Conservation (phyloP, 2,797 vertebrate species). For the Menidia menidia region DNA sequence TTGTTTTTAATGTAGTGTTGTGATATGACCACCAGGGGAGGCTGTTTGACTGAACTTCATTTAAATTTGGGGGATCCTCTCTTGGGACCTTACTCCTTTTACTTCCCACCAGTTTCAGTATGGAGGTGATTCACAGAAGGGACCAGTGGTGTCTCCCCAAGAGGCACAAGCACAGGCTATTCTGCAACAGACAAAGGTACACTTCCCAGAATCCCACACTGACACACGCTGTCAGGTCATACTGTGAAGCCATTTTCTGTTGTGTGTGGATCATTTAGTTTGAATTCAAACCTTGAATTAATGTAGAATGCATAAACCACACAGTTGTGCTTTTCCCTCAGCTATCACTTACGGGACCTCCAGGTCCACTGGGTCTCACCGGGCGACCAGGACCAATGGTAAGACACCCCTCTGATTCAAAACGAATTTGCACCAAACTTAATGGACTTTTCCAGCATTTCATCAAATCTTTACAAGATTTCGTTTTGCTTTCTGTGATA, state of each 20-base stretch:
- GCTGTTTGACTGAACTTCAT: conserved; percentile 73
- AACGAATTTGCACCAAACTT: conserved; percentile 27
- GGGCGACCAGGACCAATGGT: conserved; percentile 90
- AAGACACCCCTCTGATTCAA: conserved; percentile 62
- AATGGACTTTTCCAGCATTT: conserved; percentile 21
- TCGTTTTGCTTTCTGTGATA: conserved; percentile 8
- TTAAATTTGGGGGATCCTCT: conserved; percentile 57
- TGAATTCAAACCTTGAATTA: background rate
- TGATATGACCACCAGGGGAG: conserved; percentile 73
- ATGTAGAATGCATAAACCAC: conserved; percentile 1
- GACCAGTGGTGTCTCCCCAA: conserved; percentile 88
- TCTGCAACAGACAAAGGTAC: conserved; percentile 90
- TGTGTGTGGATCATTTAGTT: background rate
- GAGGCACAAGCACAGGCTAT: conserved; percentile 93
- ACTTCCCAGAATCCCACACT: background rate
- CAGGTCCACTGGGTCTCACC: conserved; percentile 87
- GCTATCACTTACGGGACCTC: conserved; percentile 90
- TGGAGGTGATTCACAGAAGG: conserved; percentile 86
- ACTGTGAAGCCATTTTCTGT: background rate
- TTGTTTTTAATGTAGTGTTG: conserved; percentile 32
- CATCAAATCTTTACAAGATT: conserved; percentile 19
- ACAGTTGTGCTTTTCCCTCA: conserved; percentile 63
- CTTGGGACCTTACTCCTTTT: conserved; percentile 37
- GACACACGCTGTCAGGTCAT: background rate
- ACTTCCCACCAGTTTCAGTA: conserved; percentile 85